Evolutionary conservation across 2,113 vertebrate species (phyloP).

Genomic region (Xerus inauris): DNA sequence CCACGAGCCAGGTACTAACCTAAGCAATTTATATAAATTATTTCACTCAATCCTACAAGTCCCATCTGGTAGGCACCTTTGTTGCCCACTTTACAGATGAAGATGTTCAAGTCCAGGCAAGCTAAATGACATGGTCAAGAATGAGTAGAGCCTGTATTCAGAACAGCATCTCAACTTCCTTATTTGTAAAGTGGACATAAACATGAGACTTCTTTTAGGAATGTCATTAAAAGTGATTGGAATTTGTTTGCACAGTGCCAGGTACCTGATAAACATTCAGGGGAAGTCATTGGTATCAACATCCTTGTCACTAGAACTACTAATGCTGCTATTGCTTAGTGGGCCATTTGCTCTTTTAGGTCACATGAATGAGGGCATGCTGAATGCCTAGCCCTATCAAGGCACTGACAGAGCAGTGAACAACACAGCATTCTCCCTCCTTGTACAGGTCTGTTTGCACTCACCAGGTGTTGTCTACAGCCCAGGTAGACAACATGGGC

Average conservation of each 20-base stretch:
- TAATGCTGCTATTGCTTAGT: fast-evolving
- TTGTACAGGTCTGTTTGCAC: fast-evolving
- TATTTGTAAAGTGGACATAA: background rate
- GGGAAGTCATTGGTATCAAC: fast-evolving
- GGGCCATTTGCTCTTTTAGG: too few relatives aligned
- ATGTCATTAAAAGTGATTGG: fast-evolving
- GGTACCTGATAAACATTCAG: background rate
- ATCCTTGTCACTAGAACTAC: background rate
- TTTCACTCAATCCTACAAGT: background rate
- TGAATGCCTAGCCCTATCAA: background rate
- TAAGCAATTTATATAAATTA: fast-evolving
- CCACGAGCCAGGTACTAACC: background rate
- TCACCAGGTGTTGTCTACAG: fast-evolving
- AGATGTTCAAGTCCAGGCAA: background rate
- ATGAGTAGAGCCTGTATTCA: background rate
- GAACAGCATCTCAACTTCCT: background rate
- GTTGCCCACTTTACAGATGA: background rate
- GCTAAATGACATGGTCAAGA: fast-evolving
- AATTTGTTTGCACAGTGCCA: background rate
- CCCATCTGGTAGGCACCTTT: background rate
- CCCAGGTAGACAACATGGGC: background rate
- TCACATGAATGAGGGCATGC: fast-evolving
- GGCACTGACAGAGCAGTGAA: background rate
- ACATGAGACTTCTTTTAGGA: background rate
- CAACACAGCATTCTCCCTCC: fast-evolving